Conservation (phyloP, 2,113 vertebrate genomes). For the Zosterops borbonicus region DNA sequence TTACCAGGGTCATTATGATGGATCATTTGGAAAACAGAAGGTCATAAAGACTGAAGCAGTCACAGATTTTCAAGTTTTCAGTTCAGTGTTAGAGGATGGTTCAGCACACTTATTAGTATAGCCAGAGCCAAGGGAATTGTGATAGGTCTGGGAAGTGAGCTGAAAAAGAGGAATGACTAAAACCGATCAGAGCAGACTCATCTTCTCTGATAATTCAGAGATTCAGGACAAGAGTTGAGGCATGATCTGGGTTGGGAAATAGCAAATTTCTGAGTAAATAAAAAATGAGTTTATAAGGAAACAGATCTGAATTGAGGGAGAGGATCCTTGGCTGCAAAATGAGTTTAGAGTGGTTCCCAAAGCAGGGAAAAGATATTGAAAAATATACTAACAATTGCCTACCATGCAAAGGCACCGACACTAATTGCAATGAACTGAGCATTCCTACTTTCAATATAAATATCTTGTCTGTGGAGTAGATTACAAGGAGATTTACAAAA, state of each 20-base stretch:
- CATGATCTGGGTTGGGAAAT: neutral
- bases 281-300: neutral
- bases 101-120: neutral
- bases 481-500: neutral
- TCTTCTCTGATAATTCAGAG: neutral
- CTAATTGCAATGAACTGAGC: neutral
- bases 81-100: neutral
- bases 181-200: neutral
- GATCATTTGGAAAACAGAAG: neutral
- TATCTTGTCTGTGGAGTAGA: neutral
- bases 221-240: neutral
- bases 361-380: neutral
- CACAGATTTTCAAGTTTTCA: neutral
- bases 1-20: neutral
- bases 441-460: neutral
- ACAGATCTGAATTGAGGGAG: neutral
- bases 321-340: neutral
- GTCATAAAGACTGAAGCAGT: neutral
- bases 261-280: neutral
- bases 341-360: neutral
- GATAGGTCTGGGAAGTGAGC: neutral
- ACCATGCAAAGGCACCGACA: neutral
- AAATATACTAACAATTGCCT: neutral
- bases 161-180: neutral
- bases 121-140: neutral